These are phyloP conservation scores for Oreonectes daqikongensis DNA, from an alignment of 2,797 vertebrate genomes.

Conservation along the genomic window DNA sequence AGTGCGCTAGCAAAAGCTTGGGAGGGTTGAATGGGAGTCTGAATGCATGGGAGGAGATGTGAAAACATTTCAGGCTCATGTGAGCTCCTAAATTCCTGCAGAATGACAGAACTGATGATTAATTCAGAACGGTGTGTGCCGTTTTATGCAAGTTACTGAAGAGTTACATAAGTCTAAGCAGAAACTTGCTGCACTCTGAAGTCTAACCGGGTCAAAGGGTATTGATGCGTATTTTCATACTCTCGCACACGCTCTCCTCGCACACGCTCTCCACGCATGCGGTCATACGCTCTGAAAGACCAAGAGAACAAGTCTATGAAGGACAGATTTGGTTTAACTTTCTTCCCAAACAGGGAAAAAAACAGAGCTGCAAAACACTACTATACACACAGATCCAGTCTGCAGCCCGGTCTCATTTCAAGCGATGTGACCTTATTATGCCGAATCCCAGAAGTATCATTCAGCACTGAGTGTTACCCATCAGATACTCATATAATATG, in stretches of 20 bases:
- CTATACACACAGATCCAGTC: background rate
- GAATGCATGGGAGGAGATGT: slow-evolving; percentile 34
- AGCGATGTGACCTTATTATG: slow-evolving; percentile 40
- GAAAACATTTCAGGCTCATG: slow-evolving; percentile 48
- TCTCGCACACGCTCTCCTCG: background rate
- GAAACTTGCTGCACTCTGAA: slow-evolving; percentile 33
- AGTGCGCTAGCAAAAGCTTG: slow-evolving; percentile 38
- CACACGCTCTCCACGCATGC: background rate
- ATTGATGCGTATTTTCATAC: background rate
- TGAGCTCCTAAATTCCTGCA: slow-evolving; percentile 48
- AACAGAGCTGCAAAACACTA: background rate
- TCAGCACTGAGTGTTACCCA: slow-evolving; percentile 74
- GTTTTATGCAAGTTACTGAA: slow-evolving; percentile 56
- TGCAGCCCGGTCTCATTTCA: slow-evolving; percentile 24
- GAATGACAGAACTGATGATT: slow-evolving; percentile 57
- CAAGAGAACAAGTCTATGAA: background rate
- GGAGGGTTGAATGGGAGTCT: slow-evolving; percentile 16
- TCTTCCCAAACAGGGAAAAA: slow-evolving; percentile 1
- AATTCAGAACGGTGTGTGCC: slow-evolving; percentile 55
- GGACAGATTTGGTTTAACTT: slow-evolving; percentile 7
- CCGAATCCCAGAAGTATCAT: slow-evolving; percentile 52
- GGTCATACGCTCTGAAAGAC: background rate
- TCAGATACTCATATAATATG: slow-evolving; percentile 69
- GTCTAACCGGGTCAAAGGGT: slow-evolving; percentile 34
- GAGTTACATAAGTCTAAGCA: slow-evolving; percentile 56